Evolutionary conservation across 2,797 vertebrate genomes (phyloP), one percentile per base, ranked within the genome.

Genomic region (Eulemur mongoz): DNA sequence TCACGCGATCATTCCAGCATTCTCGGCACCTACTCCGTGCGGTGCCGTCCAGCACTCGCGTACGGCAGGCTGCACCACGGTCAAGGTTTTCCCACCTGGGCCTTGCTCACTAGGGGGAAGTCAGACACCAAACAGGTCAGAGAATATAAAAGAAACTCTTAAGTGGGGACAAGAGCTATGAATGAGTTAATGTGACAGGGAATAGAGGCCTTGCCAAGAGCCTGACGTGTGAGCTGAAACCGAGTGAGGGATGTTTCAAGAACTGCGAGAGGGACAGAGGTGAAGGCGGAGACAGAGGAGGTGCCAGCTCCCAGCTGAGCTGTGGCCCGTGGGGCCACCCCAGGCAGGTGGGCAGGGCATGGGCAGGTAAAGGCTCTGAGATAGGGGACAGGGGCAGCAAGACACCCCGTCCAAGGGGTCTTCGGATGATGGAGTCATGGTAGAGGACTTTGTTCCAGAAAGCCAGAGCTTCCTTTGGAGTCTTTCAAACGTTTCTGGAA

Each of bases 191-290:
- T 20, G 18, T 45, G 15, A 38, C 0, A 4, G 85, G 10, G 20
- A 22, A 27, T 17, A 20, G 22, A 48, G 32, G 57, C 13, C 73
- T n/a, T 5, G 11, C 75, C 8, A 35, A 35, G 45, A 52, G 30
- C 8, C 0, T 13, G 4, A 12, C 2, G 1, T 57, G 8, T 30
- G 67, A 67, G 57, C 57, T 12, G 13, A 30, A 81, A 7, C 23
- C 4, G 14, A 57, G 5, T 5, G 73, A 35, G 12, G 18, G 40
- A 50, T 5, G 10, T 12, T 83, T 0, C 11, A 40, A 61, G 40
- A 48, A 18, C n/a, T 20, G 6, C 0, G 0, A 45, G 35, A n/a
- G 40, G 23, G 22, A 13, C 1, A 14, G 48, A 25, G 52, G 40
- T 32, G 8, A 23, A 35, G 38, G 30, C 25, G 2, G 32, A 35